Base-by-base conservation (phyloP, 92 coral and sea anemone genomes). In the Diadumene lineata region DNA sequence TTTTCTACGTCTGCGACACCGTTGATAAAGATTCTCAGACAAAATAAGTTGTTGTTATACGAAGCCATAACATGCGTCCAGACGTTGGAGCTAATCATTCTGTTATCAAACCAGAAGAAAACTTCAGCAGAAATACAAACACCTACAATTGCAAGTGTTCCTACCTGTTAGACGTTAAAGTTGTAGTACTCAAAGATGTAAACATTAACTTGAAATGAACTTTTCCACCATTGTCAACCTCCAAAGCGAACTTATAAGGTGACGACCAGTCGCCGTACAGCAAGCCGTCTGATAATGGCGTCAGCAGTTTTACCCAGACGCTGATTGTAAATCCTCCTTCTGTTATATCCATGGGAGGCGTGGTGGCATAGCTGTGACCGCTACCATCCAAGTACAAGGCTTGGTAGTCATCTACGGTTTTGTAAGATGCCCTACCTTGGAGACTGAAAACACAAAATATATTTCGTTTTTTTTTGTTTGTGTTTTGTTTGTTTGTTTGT, bases 251-350 rank as follows among this genome's bases (percentile, higher is more conserved):
- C 26, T 44, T 60, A 21, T 50, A 48, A 44, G 74, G 61, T 0
- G 33, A 46, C 11, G 74, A 50, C 74, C 74, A 69, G 10, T 44
- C 74, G n/a, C 74, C 74, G 4, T 11, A 69, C 27, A 70, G 2
- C 21, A 70, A 34, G 22, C 64, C 75, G 3, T 31, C 27, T 16
- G 75, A 70, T 1, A 48, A 62, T 26, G 75, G 75, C 1, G 60
- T 69, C 2, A 69, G 33, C 8, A 69, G 74, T 43, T 70, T 70
- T 43, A 53, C 50, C 75, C 64, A 70, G 63, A 61, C 74, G 26
- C 64, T 46, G 17, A 53, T n/a, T 4, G 26, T 26, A 50, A 70
- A 70, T 1, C 64, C 32, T 23, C n/a, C n/a, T n/a, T 64, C 13
- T 1, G 7, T 16, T 16, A 70, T 19, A 11, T 31, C 26, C 8